Evolutionary conservation across 1,140 invertebrate genomes (phyloP), one percentile per base, ranked within the genome.

Genomic region (Dysdera silvatica): DNA sequence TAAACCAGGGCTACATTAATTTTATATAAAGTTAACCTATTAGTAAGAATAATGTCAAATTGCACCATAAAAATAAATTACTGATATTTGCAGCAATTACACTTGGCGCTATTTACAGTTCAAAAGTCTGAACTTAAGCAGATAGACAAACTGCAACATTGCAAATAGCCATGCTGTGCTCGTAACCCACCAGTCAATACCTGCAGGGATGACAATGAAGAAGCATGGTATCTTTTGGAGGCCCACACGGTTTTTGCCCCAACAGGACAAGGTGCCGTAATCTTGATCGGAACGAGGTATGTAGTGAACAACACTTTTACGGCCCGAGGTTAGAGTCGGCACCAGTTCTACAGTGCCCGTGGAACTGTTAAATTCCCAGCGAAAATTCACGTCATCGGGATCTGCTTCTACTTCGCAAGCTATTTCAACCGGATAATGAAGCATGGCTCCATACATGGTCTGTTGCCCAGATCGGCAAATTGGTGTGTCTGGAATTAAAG

Each of bases 281-380:
- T 92, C 89, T 23, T 81, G 80, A 58, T 83, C 82, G 43, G 75
- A 75, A 58, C 77, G 79, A 23, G 82, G 82, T 54, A 80, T 82
- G 74, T 83, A 88, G 26, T 67, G 53, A 16, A 61, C 65, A 4
- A 62, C 41, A 14, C 65, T 67, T n/a, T 60, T 66, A 14, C 57
- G 53, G 24, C 69, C 68, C 26, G 80, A 80, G 70, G 80, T 82
- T 69, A 78, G 76, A 64, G 82, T 79, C 26, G 67, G 64, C 0
- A 61, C 60, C 3, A 65, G 28, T 40, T 91, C 88, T 67, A 90
- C 85, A 66, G 83, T 89, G 71, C 92, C 90, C 0, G 87, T 88
- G 2, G 89, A 90, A 74, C 90, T 92, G 77, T 94, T 94, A 78
- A 94, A 94, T 7, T 87, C 89, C 91, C 91, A 94, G 51, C 84